phyloP scores from a whole-genome alignment of 92 coral and sea anemone species.

The Porites divaricata region DNA sequence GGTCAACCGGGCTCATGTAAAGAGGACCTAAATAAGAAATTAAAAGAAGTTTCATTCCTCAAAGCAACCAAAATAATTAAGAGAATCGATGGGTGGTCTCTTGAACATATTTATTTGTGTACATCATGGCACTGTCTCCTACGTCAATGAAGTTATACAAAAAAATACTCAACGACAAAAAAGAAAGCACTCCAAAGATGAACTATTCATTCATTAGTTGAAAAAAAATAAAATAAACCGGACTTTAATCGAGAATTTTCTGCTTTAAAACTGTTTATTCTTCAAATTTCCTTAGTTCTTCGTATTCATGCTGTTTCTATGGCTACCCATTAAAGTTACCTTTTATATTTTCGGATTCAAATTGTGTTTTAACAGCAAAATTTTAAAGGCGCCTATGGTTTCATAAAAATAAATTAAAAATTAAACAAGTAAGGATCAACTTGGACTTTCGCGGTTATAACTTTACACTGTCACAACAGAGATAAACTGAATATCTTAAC shows the following conservation, averaged over 20 bases:
- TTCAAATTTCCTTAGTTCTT: neutral
- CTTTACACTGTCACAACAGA: neutral
- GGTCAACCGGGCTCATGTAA: too few relatives aligned
- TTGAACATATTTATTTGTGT: too few relatives aligned
- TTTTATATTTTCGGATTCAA: constrained; percentile 4
- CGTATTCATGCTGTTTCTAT: neutral
- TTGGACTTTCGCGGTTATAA: neutral
- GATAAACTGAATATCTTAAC: neutral
- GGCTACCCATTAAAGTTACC: neutral
- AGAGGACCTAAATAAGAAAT: too few relatives aligned
- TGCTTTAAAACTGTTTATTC: neutral
- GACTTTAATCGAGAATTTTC: neutral
- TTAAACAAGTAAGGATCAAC: neutral
- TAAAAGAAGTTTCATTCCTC: too few relatives aligned
- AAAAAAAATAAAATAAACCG: neutral
- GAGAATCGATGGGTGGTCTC: neutral
- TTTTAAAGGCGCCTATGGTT: neutral
- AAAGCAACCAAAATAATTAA: too few relatives aligned
- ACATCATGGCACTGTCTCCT: neutral
- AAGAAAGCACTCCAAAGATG: neutral
- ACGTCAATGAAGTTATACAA: neutral
- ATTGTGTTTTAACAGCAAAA: neutral
- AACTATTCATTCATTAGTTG: neutral
- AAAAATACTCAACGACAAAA: neutral
- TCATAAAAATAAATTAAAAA: constrained; percentile 23